These are phyloP conservation scores for Philonicus albiceps DNA, from an alignment of 2,888 invertebrate genomes.

Conservation along the genomic window DNA sequence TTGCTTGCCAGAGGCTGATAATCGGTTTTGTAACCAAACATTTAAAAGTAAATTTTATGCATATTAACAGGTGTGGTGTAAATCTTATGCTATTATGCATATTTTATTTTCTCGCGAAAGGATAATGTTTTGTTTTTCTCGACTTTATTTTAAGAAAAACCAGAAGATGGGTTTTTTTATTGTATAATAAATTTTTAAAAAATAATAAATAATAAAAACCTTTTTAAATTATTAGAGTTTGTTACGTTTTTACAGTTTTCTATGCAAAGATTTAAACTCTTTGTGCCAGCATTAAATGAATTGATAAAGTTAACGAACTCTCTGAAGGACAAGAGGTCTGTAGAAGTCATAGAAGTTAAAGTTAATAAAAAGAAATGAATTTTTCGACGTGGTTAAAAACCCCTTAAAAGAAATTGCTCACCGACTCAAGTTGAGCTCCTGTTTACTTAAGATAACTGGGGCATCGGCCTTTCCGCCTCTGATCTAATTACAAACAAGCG, in stretches of 20 bases:
- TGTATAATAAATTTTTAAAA: too few relatives aligned
- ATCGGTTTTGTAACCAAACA: background rate
- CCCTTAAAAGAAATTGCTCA: background rate
- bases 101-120: background rate
- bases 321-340: too few relatives aligned
- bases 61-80: background rate
- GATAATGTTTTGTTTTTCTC: background rate
- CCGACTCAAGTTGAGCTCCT: background rate
- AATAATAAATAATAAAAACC: too few relatives aligned
- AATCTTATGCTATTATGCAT: background rate
- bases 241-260: too few relatives aligned
- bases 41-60: background rate
- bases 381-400: background rate
- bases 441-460: background rate
- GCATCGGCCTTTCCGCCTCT: background rate
- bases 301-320: too few relatives aligned
- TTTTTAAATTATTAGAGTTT: background rate
- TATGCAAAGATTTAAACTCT: background rate
- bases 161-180: too few relatives aligned
- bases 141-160: background rate
- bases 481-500: background rate
- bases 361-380: background rate
- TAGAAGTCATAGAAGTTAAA: background rate
- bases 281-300: background rate
- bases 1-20: background rate